phyloP scores from a whole-genome alignment of 1,140 invertebrate species.

The Eriosoma lanigerum region DNA sequence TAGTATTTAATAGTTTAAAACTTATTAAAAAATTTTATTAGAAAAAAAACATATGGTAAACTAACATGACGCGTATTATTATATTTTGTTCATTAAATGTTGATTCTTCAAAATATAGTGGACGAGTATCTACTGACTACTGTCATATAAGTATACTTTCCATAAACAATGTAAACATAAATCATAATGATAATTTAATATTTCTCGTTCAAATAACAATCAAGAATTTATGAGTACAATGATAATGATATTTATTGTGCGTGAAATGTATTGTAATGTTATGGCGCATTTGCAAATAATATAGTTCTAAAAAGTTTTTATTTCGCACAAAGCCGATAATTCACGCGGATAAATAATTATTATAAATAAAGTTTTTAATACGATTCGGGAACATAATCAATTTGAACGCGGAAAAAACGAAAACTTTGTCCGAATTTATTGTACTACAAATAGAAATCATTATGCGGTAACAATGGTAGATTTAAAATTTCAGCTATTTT shows the following conservation, averaged over 20 bases:
- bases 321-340: neutral
- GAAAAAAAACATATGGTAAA: too few species aligned
- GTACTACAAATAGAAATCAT: neutral
- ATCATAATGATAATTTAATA: too few species aligned
- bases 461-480: neutral
- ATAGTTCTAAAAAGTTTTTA: neutral
- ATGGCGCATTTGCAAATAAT: neutral
- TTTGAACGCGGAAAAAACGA: neutral
- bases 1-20: too few species aligned
- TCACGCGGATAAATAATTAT: neutral
- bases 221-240: too few species aligned
- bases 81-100: too few species aligned
- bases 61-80: too few species aligned
- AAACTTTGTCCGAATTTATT: neutral
- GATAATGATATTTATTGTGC: neutral
- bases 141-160: too few species aligned
- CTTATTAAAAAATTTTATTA: too few species aligned
- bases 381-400: neutral
- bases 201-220: too few species aligned
- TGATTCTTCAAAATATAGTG: too few species aligned
- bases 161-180: too few species aligned
- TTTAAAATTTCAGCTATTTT: slow-evolving; percentile 11
- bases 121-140: too few species aligned
- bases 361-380: neutral
- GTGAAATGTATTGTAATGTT: neutral